Conservation (phyloP, 1,140 invertebrate species). For the Agraylea sexmaculata region DNA sequence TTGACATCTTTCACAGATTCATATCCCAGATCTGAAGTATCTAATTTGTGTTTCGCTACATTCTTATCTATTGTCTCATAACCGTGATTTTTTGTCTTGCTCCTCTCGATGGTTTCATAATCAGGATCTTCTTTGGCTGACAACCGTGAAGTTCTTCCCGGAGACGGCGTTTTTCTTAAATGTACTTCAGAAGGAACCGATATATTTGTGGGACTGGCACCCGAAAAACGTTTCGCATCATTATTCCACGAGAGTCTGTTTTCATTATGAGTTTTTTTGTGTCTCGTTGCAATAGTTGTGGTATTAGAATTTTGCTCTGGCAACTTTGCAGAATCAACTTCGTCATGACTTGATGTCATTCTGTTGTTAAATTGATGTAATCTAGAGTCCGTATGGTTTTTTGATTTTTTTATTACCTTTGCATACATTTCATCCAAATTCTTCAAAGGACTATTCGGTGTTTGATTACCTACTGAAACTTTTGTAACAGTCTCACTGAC, state of each 20-base stretch:
- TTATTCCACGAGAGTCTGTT: slow-evolving; percentile 15
- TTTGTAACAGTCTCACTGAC: slow-evolving; percentile 29
- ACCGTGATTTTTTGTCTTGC: slow-evolving; percentile 33
- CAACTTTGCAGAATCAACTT: slow-evolving; percentile 9
- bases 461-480: too few relatives aligned
- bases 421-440: slow-evolving; percentile 80
- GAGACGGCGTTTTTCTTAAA: slow-evolving; percentile 16
- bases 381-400: slow-evolving; percentile 21
- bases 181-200: slow-evolving; percentile 1
- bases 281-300: slow-evolving; percentile 28
- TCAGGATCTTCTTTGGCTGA: slow-evolving; percentile 33
- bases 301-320: slow-evolving; percentile 25
- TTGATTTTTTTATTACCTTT: slow-evolving; percentile 63
- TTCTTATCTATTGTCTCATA: slow-evolving; percentile 38
- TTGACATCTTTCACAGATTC: slow-evolving; percentile 43
- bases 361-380: too few relatives aligned
- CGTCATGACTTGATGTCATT: slow-evolving; percentile 23
- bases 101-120: slow-evolving; percentile 37
- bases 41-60: slow-evolving; percentile 26
- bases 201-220: slow-evolving; percentile 13
- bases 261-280: slow-evolving; percentile 22
- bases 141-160: slow-evolving; percentile 20
- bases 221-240: slow-evolving; percentile 18
- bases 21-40: slow-evolving; percentile 46
- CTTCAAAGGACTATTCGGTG: slow-evolving; percentile 47